These are phyloP conservation scores for Halcyon smyrnensis DNA, from an alignment of 2,797 vertebrate species.

Conservation along the genomic window DNA sequence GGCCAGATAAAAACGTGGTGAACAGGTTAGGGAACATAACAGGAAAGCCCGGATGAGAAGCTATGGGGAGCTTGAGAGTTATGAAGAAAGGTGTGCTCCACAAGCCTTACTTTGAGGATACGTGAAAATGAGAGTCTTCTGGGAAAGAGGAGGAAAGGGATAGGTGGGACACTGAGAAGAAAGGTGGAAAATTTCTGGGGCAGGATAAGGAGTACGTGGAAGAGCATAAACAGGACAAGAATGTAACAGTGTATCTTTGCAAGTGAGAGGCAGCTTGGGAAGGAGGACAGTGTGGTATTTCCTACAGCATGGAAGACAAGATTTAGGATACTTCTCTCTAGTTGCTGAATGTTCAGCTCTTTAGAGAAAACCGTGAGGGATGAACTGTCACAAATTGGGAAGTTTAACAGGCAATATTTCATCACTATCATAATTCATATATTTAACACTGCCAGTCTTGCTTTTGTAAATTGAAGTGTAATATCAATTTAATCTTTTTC, in stretches of 20 bases:
- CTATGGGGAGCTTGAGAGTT: not conserved
- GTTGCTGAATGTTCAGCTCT: not conserved
- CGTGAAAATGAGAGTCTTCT: not conserved
- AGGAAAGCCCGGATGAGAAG: not conserved
- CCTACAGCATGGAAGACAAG: not conserved
- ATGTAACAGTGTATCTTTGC: not conserved
- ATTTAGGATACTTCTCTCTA: not conserved
- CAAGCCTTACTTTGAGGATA: accelerated
- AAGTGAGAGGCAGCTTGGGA: not conserved
- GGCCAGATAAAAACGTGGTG: not conserved
- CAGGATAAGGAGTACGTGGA: not conserved
- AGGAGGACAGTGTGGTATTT: not conserved
- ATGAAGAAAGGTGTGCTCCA: not conserved
- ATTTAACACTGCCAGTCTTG: not conserved
- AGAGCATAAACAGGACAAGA: not conserved
- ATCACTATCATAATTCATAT: not conserved
- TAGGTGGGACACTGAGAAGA: not conserved
- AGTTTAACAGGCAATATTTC: not conserved
- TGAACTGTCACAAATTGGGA: not conserved
- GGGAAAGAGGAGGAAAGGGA: not conserved
- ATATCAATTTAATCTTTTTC: not conserved
- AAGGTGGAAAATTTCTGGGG: not conserved
- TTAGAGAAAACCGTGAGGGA: not conserved
- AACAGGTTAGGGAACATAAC: not conserved
- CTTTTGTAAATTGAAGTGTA: not conserved